phyloP scores from a whole-genome alignment of 2,797 vertebrate genomes.

The Enteromius mattozi region DNA sequence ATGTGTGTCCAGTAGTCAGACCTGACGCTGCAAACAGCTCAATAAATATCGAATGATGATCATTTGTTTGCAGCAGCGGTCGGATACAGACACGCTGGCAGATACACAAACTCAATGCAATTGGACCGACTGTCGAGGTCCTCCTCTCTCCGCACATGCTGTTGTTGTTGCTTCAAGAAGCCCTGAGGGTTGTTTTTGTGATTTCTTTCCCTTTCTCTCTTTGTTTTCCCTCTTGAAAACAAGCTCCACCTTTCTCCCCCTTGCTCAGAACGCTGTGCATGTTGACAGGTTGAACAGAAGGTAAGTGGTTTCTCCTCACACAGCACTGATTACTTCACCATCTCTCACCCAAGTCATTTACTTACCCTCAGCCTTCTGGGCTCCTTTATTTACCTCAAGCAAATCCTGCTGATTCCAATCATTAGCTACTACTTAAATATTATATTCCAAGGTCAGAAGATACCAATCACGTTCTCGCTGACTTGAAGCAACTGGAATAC shows the following conservation, averaged over 20 bases:
- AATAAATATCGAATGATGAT: conserved; percentile 59
- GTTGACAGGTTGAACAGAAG: conserved; percentile 20
- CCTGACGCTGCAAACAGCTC: conserved; percentile 61
- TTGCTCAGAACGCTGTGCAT: conserved; percentile 9
- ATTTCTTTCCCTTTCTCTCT: conserved; percentile 21
- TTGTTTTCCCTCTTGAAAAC: conserved; percentile 18
- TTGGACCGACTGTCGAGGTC: neutral
- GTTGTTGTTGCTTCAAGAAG: conserved; percentile 16
- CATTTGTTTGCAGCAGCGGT: conserved; percentile 41
- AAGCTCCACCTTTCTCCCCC: neutral
- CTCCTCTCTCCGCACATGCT: neutral
- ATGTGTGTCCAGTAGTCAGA: conserved; percentile 52
- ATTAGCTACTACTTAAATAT: conserved; percentile 17
- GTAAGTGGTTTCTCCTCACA: conserved; percentile 4
- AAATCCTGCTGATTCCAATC: neutral
- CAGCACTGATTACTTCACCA: neutral
- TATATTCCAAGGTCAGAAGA: conserved; percentile 17
- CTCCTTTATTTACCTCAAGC: conserved; percentile 11
- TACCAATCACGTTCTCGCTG: neutral
- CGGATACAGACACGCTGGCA: neutral
- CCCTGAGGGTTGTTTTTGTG: conserved; percentile 15
- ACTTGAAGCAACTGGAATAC: neutral
- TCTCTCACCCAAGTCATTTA: neutral
- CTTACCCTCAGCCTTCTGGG: neutral
- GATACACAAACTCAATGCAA: conserved; percentile 27